Base-by-base conservation (phyloP, 1,140 invertebrate species). In the Andrena cerasifolii region DNA sequence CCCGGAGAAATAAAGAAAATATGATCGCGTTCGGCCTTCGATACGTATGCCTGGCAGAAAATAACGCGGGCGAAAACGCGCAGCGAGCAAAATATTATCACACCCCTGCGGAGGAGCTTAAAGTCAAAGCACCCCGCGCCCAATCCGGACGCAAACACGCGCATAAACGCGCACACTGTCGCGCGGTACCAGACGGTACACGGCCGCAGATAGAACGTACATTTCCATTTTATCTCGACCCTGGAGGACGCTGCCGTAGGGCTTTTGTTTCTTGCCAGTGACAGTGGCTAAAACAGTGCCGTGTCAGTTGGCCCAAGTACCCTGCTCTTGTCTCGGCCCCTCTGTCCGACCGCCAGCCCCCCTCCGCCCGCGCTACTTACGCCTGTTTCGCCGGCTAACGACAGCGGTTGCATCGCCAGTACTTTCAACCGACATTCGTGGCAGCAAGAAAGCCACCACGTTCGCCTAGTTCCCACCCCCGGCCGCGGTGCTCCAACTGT, bases 251-350 rank as follows among this genome's bases (percentile, higher is more conserved):
- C 68, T 56, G 74, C 58, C 43, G 54, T 58, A 49, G 63, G 68
- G 84, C 85, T 84, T 88, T 88, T 86, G 87, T 88, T 86, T 87
- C 87, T 88, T 88, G 86, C 79, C 78, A 65, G 54, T 77, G 79
- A 86, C 81, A 78, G 63, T 73, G 61, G 66, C 74, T 77, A 78
- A 77, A 73, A 79, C 33, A 80, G 65, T 40, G 16, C 62, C 72
- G 76, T 76, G 82, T 84, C 82, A 78, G 36, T 84, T 80, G 72
- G 67, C 73, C 58, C 18, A 8, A 36, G 28, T 5, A 62, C 66
- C 68, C 56, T 59, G 12, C 6, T 16, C 51, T 6, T 14, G 4
- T 28, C 40, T 53, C 66, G 24, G 12, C 21, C n/a, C 14, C 40
- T 5, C 49, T 33, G 36, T 40, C 21, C 18, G 16, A 18, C 21